These are phyloP conservation scores for Herpetotheres cachinnans DNA, from an alignment of 2,113 vertebrate species.

Conservation along the genomic window DNA sequence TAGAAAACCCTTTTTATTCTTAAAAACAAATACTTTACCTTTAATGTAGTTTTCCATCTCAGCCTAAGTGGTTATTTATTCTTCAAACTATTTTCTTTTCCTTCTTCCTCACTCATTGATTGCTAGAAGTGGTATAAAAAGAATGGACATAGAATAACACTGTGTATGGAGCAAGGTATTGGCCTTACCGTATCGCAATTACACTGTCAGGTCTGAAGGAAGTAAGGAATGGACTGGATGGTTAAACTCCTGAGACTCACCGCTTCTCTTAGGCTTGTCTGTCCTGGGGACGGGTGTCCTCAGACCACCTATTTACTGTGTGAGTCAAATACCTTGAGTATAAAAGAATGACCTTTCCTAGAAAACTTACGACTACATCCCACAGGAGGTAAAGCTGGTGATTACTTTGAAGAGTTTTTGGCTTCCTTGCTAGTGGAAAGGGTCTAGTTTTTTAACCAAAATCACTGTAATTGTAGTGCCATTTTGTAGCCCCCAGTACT, in stretches of 20 bases:
- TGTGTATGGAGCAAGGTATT: neutral
- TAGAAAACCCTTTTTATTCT: rapidly evolving
- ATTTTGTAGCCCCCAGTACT: neutral
- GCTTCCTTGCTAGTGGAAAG: neutral
- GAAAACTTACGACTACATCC: neutral
- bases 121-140: neutral
- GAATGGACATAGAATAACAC: neutral
- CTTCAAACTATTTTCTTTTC: neutral
- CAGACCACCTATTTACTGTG: neutral
- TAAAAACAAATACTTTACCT: neutral
- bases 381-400: neutral
- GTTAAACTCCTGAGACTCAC: neutral
- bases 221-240: neutral
- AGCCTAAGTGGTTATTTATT: neutral
- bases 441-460: neutral
- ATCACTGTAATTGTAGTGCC: neutral
- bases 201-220: neutral
- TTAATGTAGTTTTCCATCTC: neutral
- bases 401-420: neutral
- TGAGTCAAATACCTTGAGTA: neutral
- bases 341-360: neutral
- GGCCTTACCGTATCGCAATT: neutral
- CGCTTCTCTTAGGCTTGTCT: neutral
- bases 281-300: neutral
- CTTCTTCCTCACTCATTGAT: neutral